A percentile compares a stretch with the other conserved stretches of the same genome.
Conservation (phyloP, 2,113 vertebrate species). For the Hippotragus niger region DNA sequence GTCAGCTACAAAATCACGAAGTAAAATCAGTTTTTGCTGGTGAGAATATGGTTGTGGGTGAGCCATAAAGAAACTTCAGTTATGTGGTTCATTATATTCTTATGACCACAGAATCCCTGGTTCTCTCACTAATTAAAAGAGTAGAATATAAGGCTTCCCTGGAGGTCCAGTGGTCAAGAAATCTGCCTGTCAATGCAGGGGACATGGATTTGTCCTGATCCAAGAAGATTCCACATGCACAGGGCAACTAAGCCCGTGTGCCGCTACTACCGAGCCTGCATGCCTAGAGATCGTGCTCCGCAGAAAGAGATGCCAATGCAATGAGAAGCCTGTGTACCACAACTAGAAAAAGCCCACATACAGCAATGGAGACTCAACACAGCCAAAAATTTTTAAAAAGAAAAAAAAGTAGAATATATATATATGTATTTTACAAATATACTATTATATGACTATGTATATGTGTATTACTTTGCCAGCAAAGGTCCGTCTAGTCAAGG, state of each 20-base stretch:
- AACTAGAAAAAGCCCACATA: neutral
- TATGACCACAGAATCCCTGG: neutral
- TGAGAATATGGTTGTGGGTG: neutral
- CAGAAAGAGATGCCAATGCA: accelerated
- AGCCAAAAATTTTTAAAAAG: neutral
- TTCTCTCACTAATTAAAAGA: neutral
- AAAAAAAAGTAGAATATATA: neutral
- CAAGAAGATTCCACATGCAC: neutral
- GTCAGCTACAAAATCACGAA: neutral
- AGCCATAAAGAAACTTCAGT: neutral
- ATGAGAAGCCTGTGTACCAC: neutral
- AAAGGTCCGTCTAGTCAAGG: too few species aligned
- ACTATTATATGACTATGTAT: neutral
- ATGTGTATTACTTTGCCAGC: neutral
- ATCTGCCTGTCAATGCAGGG: neutral
- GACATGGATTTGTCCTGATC: neutral
- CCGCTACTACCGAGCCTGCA: neutral
- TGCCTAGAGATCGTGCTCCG: accelerated
- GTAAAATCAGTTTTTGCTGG: neutral
- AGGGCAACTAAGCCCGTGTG: neutral
- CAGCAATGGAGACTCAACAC: neutral
- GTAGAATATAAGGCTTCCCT: neutral
- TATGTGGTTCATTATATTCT: neutral
- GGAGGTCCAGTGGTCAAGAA: neutral
- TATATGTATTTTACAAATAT: neutral